Base-by-base conservation (phyloP, 2,888 invertebrate species). In the Leucophenga montana region DNA sequence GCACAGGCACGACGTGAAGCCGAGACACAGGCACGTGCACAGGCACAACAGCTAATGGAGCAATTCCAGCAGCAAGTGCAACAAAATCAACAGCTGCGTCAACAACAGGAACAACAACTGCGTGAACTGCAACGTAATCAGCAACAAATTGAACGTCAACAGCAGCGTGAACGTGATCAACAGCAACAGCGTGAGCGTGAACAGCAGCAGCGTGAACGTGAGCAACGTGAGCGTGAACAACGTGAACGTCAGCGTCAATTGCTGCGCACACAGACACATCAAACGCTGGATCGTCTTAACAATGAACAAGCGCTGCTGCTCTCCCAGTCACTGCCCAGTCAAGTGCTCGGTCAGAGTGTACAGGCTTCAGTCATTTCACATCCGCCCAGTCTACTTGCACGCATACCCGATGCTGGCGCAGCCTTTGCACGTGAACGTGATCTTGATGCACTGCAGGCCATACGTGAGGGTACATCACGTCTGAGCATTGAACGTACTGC, bases 1-100 rank as follows among this genome's bases (percentile, higher is more conserved):
- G 89, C 89, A 86, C 91, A 89, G 89, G 90, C 91, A 87, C 91
- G 90, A 85, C 89, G 89, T 85, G 91, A 91, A 86, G 91, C 91
- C 87, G 90, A 89, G 78, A 90, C 90, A 87, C 90, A 90, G 87
- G 91, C 87, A 1, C 85, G 86, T 1, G 82, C 76, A 4, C 86
- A 85, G 67, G 86, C 86, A 1, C 86, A 87, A 66, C 86, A 87
- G 48, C 73, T 87, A 57, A 86, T 87, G 83, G 86, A 86, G 27
- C 87, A 88, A 46, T 87, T 87, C 69, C 86, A 87, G 72, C 85
- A 87, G 56, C 87, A 86, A 72, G 85, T 85, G 65, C 86, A 87
- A 56, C 85, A 85, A 64, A 79, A 84, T 6, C 73, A 82, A 0
- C 79, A 85, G 54, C 82, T 82, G 27, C 82, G 82, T 44, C 85